Evolutionary conservation across 2,888 invertebrate species (phyloP).

Genomic region (Blomia tropicalis): DNA sequence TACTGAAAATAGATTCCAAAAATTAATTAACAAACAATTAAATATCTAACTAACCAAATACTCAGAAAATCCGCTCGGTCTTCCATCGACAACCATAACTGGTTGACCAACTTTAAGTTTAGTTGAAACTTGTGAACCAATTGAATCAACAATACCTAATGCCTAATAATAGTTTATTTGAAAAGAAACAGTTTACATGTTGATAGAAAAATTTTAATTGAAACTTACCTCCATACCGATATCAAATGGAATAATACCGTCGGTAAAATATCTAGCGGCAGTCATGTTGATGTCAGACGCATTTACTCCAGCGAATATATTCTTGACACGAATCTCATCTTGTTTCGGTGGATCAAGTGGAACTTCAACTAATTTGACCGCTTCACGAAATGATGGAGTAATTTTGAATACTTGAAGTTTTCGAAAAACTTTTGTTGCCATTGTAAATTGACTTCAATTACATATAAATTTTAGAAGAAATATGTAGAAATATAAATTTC

Average conservation of each 20-base stretch:
- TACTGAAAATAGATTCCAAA: constrained; percentile 31
- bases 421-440: background rate
- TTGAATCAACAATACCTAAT: constrained; percentile 32
- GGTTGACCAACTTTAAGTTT: constrained; percentile 32
- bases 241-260: constrained; percentile 26
- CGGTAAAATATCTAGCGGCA: constrained; percentile 31
- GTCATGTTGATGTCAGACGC: constrained; percentile 36
- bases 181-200: background rate
- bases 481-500: no score
- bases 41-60: constrained; percentile 25
- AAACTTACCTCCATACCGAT: constrained; percentile 22
- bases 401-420: constrained; percentile 5
- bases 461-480: no score
- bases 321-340: constrained; percentile 34
- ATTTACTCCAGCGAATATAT: constrained; percentile 35
- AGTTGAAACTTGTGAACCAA: constrained; percentile 30
- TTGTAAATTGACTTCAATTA: no score
- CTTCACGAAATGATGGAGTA: constrained; percentile 34
- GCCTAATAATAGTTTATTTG: constrained; percentile 18
- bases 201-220: background rate
- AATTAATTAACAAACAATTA: constrained; percentile 18
- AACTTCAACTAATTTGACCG: constrained; percentile 32
- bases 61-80: constrained; percentile 32
- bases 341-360: constrained; percentile 32
- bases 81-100: constrained; percentile 31